These are phyloP conservation scores for Callorhinus ursinus DNA, from an alignment of 2,113 vertebrate genomes.

Conservation along the genomic window DNA sequence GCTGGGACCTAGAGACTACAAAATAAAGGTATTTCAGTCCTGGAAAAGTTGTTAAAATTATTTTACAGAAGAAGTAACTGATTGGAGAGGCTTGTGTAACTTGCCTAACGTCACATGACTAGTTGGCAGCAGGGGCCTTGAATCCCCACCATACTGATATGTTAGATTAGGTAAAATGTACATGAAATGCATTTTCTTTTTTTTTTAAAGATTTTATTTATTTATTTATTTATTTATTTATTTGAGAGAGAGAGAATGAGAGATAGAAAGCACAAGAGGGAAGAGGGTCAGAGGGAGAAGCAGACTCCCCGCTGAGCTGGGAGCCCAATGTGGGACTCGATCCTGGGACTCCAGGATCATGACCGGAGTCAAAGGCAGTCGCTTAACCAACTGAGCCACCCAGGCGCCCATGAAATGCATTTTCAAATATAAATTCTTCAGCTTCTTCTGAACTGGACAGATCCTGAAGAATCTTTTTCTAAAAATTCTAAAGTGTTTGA, in stretches of 20 bases:
- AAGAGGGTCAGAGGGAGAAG: too few relatives aligned
- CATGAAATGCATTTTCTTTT: neutral
- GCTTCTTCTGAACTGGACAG: neutral
- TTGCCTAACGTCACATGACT: slow-evolving; percentile 2
- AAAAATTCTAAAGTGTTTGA: slow-evolving; percentile 39
- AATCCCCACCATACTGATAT: neutral
- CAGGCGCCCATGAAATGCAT: neutral
- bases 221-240: too few relatives aligned
- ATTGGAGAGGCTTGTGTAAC: neutral
- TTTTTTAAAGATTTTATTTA: too few relatives aligned
- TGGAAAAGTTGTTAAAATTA: neutral
- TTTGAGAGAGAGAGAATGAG: too few relatives aligned
- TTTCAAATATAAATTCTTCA: neutral
- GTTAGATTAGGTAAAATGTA: slow-evolving; percentile 8
- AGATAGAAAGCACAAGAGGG: too few relatives aligned
- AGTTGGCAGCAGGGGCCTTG: neutral
- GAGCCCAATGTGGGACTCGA: too few relatives aligned
- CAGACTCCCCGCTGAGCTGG: too few relatives aligned
- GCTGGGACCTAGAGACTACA: neutral
- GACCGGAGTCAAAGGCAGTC: too few relatives aligned
- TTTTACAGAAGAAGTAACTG: neutral
- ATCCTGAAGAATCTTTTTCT: neutral
- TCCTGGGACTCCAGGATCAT: too few relatives aligned
- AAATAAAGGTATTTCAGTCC: slow-evolving; percentile 2
- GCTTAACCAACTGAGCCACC: too few relatives aligned